Percentiles rank a stretch among this genome's conserved stretches.
phyloP scores from a whole-genome alignment of 2,113 vertebrate genomes.

The Phalacrocorax aristotelis region DNA sequence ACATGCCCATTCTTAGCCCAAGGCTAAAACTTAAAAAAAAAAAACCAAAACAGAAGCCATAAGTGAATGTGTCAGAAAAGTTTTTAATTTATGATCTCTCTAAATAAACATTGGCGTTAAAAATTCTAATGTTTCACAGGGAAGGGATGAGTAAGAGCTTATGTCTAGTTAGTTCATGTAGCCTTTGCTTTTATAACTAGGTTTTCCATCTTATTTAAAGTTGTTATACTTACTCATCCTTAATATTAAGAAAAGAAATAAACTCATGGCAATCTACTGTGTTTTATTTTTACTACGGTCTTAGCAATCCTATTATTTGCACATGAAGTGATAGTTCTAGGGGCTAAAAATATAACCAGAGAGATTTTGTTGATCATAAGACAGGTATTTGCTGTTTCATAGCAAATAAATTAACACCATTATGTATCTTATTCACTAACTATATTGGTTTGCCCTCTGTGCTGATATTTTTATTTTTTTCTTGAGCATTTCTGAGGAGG shows the following conservation, averaged over 20 bases:
- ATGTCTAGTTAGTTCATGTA: not conserved
- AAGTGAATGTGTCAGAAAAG: not conserved
- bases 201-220: conserved; percentile 12
- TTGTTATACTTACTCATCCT: not conserved
- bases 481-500: not conserved
- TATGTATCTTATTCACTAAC: not conserved
- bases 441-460: not conserved
- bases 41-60: too few relatives aligned
- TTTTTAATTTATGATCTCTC: not conserved
- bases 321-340: not conserved
- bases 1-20: not conserved
- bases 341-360: not conserved
- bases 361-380: not conserved
- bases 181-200: not conserved
- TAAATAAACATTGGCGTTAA: not conserved
- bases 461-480: not conserved
- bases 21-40: not conserved
- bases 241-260: not conserved
- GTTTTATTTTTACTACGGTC: not conserved
- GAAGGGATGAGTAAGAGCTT: conserved; percentile 1
- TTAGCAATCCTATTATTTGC: not conserved
- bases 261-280: not conserved
- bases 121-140: not conserved
- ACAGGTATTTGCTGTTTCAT: not conserved
- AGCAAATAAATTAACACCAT: not conserved